Evolutionary conservation across 2,888 invertebrate genomes (phyloP), one percentile per base, ranked within the genome.

Genomic region (Hydropsyche betteni): DNA sequence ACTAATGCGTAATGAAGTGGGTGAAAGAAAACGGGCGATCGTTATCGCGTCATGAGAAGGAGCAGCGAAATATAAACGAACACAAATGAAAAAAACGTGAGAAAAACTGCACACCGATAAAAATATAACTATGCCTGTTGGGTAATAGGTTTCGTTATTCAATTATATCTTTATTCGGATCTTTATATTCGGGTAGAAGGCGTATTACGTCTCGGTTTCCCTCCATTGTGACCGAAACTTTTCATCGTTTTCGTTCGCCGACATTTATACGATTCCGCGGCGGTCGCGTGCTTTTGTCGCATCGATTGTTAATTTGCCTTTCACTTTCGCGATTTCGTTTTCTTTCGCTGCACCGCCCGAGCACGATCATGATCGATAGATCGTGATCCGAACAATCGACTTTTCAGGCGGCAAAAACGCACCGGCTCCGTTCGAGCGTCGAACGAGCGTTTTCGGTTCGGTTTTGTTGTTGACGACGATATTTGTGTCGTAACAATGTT

Each of bases 251-350:
- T 16, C 24, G 24, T 24, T 24, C 24, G 24, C 24, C 24, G 24
- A 24, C 24, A 24, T 24, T 24, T 24, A 24, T 24, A 24, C 24
- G 24, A 24, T 24, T 2, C 55, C 6, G 12, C 16, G 34, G 6
- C 44, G 12, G 64, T 64, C 64, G 64, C 64, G 64, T 64, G 64
- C 64, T 64, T 64, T 64, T 64, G 64, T 64, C 64, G 64, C 64
- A 64, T 64, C 34, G 64, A 64, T 64, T 64, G 64, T 58, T 58
- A n/a, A 10, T 36, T 64, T n/a, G 61, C 64, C 64, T 64, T 64
- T 64, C 64, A 64, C 64, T 64, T 64, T 64, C 61, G 34, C 64
- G 64, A 58, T 64, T 64, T 64, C 64, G n/a, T 64, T 64, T 64
- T 64, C 64, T 36, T 36, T 64, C 64, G 6, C 8, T 12, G 24